These are phyloP conservation scores for Acrossocheilus wenchowensis DNA, from an alignment of 2,797 vertebrate genomes.

Conservation along the genomic window DNA sequence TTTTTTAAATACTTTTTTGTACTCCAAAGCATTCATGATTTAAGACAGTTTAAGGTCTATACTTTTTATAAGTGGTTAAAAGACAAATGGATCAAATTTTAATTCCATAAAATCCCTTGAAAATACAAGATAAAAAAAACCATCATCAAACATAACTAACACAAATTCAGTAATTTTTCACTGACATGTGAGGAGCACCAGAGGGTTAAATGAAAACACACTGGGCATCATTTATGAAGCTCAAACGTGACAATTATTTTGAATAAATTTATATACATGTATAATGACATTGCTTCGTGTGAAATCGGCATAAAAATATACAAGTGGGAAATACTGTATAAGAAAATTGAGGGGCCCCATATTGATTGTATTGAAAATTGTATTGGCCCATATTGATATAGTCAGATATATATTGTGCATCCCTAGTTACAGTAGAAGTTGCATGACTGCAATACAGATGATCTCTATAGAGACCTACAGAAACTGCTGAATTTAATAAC, in stretches of 20 bases:
- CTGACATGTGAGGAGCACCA: not conserved
- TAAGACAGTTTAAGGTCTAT: not conserved
- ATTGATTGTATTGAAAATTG: not conserved
- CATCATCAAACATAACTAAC: not conserved
- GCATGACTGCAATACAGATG: constrained; percentile 15
- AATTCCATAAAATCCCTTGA: not conserved
- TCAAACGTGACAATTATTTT: not conserved
- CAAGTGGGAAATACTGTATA: not conserved
- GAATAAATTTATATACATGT: too few relatives aligned
- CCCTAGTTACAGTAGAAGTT: constrained; percentile 23
- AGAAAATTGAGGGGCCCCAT: not conserved
- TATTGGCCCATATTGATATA: not conserved
- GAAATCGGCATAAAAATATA: not conserved
- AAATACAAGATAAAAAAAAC: not conserved
- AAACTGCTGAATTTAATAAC: constrained; percentile 8
- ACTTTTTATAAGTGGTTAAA: not conserved
- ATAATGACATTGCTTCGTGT: not conserved
- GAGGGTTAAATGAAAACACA: not conserved
- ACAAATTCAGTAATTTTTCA: not conserved
- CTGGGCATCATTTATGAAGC: not conserved
- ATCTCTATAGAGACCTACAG: constrained; percentile 27
- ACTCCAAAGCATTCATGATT: not conserved
- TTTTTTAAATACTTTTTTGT: not conserved
- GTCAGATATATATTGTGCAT: constrained; percentile 16
- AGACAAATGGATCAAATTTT: not conserved